Conservation (phyloP, 2,888 invertebrate genomes). For the Trissonchulus sp. region DNA sequence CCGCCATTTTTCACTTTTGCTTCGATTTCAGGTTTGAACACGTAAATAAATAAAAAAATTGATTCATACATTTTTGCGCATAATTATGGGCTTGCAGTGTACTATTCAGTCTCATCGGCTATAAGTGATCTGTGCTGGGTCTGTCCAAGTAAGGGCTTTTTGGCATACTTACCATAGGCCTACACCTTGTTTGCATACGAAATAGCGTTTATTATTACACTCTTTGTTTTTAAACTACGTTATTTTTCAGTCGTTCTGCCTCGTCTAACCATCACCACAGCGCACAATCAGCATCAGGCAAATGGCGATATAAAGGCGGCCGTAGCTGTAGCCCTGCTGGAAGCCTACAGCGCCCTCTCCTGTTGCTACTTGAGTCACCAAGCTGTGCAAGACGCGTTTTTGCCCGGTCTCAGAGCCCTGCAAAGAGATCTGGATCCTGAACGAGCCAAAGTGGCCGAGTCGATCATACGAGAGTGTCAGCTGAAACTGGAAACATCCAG, state of each 20-base stretch:
- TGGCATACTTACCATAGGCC: too few species aligned
- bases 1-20: too few species aligned
- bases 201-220: too few species aligned
- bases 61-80: too few species aligned
- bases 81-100: too few species aligned
- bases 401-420: conserved; percentile 31
- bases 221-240: too few species aligned
- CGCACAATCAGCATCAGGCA: conserved; percentile 54
- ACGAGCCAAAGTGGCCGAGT: conserved; percentile 26
- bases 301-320: conserved; percentile 52
- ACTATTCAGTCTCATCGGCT: too few species aligned
- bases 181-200: too few species aligned
- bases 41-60: too few species aligned
- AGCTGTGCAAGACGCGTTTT: conserved; percentile 23
- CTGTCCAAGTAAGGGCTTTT: too few species aligned
- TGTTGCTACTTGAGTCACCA: conserved; percentile 52
- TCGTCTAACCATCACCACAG: conserved; percentile 60
- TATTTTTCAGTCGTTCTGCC: conserved; percentile 61
- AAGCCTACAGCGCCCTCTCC: conserved; percentile 62
- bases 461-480: conserved; percentile 29
- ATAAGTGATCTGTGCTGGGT: too few species aligned
- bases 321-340: conserved; percentile 62
- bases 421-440: conserved; percentile 28
- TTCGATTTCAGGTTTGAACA: too few species aligned
- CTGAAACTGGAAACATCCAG: conserved; percentile 9